Evolutionary conservation across 37 sponge, comb jelly and placozoan genomes (phyloP), one percentile per base, ranked within the genome.

Genomic region (Halisarca cf. caerulea): DNA sequence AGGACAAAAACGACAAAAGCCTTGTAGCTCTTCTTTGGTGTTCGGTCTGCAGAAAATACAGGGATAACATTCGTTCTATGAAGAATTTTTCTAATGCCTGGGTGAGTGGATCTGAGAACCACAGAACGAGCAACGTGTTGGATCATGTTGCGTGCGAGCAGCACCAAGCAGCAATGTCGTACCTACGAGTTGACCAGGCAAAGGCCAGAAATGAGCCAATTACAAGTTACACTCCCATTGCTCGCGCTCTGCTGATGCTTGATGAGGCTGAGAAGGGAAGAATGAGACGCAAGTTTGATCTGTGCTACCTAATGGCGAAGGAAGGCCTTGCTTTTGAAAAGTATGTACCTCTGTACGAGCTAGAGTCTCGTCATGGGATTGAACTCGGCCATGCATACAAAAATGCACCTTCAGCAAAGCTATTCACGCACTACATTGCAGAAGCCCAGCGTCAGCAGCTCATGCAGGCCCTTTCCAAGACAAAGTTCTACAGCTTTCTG

Each of bases 401-500:
- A 36, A 69, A n/a, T 69, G 71, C 71, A 9, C 71, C 71, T 42
- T 69, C 34, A 69, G 71, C 34, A 21, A 69, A 69, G 34, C 1
- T 69, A 69, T 69, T 69, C 37, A 69, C 66, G 36, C 83, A 30
- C 71, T 69, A 18, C 71, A 69, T 69, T 7, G 71, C 71, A 20
- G 25, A 83, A 51, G 58, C 14, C 57, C 36, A 70, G 28, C 69
- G 57, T 33, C 1, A 61, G 7, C 32, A 20, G 30, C 21, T 70
- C 45, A 24, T 47, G 43, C 25, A 71, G 3, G 20, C 23, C 0
- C 81, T 91, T 23, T 72, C 88, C n/a, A 21, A 0, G 0, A 25
- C 7, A 0, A 83, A 59, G 5, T 87, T 91, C 61, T 87, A 61
- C 53, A 91, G 91, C 43, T 84, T 87, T 42, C 60, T 91, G 27